Base-by-base conservation (phyloP, 2,797 vertebrate species). In the Lithobates sylvaticus region DNA sequence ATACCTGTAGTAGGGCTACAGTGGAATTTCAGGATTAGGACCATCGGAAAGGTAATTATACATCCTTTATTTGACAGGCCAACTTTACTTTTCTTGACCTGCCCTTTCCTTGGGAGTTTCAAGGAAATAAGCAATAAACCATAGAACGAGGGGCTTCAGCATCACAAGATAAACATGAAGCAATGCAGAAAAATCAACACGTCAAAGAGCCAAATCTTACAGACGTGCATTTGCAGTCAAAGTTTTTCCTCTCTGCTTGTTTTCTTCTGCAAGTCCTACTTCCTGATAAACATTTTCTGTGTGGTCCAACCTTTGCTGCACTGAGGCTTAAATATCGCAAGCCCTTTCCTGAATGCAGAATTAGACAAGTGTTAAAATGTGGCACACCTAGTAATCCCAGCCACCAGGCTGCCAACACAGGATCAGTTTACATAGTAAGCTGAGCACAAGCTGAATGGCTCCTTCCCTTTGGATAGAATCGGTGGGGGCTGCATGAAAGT, bases 401-500 rank as follows among this genome's bases (percentile, higher is more conserved):
- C 70, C 70, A 50, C 42, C 23, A 7, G 81, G 70, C 79, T 88
- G 89, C 90, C 89, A 93, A 88, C 89, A 90, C 70, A 90, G n/a
- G 72, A 92, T 87, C 86, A 42, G 44, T 79, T 87, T 87, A 87
- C 86, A 79, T 64, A 34, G 81, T 79, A 91, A 90, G 90, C 93
- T 92, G 92, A 91, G 91, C 89, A 89, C 89, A 90, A 90, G 90
- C 89, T 91, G 81, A 39, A 90, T 88, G 92, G 90, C 91, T 90
- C 89, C 89, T 90, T 91, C 86, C 90, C 65, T 90, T 91, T 88
- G 88, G 88, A 89, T 27, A 88, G 88, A 88, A 89, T 10, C 26
- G 50, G 70, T 10, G 54, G 84, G 44, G 78, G 84, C 58, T 44
- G 29, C 16, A 13, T n/a, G 64, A 7, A 74, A 83, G 54, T 6